Conservation (phyloP, 2,113 vertebrate species). For the Triplophysa rosa region DNA sequence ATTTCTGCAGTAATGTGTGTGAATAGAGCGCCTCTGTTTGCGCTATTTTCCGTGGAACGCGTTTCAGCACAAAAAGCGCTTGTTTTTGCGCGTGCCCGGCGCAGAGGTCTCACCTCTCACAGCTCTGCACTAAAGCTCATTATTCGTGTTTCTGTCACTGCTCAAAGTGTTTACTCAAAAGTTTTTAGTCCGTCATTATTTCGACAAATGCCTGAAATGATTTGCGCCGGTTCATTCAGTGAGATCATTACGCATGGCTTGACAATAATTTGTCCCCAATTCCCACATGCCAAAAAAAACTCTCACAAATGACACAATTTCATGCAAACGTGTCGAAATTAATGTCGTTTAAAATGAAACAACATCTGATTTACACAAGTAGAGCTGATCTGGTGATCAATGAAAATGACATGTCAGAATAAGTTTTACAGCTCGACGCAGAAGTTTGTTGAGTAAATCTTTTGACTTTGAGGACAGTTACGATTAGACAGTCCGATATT, state of each 20-base stretch:
- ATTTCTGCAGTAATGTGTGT: neutral
- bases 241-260: slow-evolving; percentile 53
- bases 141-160: neutral
- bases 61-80: neutral
- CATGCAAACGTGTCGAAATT: neutral
- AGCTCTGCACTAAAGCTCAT: neutral
- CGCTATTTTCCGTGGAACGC: neutral
- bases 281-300: slow-evolving; percentile 49
- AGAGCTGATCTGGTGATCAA: too few relatives aligned
- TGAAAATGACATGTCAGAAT: too few relatives aligned
- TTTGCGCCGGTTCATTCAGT: neutral
- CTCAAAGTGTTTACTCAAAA: neutral
- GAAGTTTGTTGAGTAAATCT: neutral
- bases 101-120: neutral
- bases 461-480: neutral
- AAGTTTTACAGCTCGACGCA: too few relatives aligned
- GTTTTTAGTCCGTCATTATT: neutral
- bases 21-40: neutral
- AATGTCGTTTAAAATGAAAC: too few relatives aligned
- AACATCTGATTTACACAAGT: too few relatives aligned
- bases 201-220: neutral
- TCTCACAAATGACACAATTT: neutral
- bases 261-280: slow-evolving; percentile 64
- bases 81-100: neutral
- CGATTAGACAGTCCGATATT: neutral